These are phyloP conservation scores for Mesocentrotus franciscanus DNA, from an alignment of 53 echinoderm and acorn worm species.

Conservation along the genomic window DNA sequence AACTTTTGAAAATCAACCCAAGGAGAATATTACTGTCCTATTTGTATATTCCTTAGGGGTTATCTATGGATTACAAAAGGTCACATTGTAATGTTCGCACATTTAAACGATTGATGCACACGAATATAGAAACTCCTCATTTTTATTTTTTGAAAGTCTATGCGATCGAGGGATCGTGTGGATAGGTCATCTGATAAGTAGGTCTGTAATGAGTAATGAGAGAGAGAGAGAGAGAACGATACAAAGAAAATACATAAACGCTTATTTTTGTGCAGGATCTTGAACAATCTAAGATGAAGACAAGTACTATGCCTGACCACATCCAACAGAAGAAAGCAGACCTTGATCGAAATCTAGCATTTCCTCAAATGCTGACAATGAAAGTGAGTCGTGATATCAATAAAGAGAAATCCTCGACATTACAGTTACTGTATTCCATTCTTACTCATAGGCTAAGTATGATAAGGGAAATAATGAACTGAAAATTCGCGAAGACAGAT, in stretches of 20 bases:
- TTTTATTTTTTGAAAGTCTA: too few species aligned
- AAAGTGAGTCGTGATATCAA: background rate
- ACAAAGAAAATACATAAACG: background rate
- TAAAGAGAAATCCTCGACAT: background rate
- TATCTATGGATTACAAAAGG: too few species aligned
- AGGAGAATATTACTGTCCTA: too few species aligned
- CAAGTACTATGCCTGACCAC: background rate
- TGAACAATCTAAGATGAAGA: background rate
- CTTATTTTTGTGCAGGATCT: background rate
- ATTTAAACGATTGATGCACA: too few species aligned
- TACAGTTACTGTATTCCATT: background rate
- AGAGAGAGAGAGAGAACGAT: background rate
- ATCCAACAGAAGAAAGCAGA: background rate
- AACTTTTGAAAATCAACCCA: too few species aligned
- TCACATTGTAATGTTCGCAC: too few species aligned
- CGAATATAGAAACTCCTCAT: too few species aligned
- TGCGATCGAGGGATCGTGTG: too few species aligned
- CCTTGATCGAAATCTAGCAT: background rate
- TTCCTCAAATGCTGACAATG: conserved; percentile 19
- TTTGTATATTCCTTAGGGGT: too few species aligned
- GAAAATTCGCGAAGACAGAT: background rate
- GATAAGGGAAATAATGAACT: too few species aligned
- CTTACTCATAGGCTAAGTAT: background rate
- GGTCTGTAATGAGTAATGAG: background rate
- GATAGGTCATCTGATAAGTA: too few species aligned